Base-by-base conservation (phyloP, 2,888 invertebrate genomes). In the Sisyra terminalis region DNA sequence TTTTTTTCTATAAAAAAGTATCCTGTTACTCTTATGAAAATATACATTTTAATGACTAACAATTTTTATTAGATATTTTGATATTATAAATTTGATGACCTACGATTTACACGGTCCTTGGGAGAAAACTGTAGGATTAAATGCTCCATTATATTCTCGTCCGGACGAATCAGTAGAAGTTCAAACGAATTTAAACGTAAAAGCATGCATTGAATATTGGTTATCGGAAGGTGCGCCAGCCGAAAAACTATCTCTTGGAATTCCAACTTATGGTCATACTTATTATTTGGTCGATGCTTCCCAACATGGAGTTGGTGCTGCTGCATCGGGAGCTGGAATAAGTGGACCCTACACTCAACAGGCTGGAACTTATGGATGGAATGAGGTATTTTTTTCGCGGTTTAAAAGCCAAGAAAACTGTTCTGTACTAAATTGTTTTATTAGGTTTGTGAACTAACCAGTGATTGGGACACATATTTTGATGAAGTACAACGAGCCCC, bases 81-180 rank as follows among this genome's bases (percentile, higher is more conserved):
- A 85, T 51, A 64, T 75, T 16, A 70, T 83, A 35, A 74, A 75
- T 51, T 52, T 86, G 1, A 84, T 85, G 83, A 57, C 78, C 0
- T 85, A 85, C 50, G 83, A 83, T 53, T 63, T 81, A 50, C 74
- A 81, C 49, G 81, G 81, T 1, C 58, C 73, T 1, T 80, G 76
- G 75, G 78, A 83, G 38, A 40, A 54, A 0, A 59, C 60, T 1
- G 73, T 78, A 1, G 82, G 79, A 1, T 70, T 77, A 42, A 79
- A 83, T 53, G 69, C 83, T 1, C 76, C 80, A 0, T 61, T 85
- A 0, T 71, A 70, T 46, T 57, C 59, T 15, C 63, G 69, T 0
- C 51, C 58, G n/a, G 63, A 61, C 2, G 65, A 67, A 36, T 55
- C 60, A 0, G 53, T 51, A 1, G 17, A 52, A 1, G 46, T 52